Percentiles rank a stretch among this genome's conserved stretches.
These are phyloP conservation scores for Carabus problematicus DNA, from an alignment of 2,888 invertebrate genomes.

Conservation along the genomic window DNA sequence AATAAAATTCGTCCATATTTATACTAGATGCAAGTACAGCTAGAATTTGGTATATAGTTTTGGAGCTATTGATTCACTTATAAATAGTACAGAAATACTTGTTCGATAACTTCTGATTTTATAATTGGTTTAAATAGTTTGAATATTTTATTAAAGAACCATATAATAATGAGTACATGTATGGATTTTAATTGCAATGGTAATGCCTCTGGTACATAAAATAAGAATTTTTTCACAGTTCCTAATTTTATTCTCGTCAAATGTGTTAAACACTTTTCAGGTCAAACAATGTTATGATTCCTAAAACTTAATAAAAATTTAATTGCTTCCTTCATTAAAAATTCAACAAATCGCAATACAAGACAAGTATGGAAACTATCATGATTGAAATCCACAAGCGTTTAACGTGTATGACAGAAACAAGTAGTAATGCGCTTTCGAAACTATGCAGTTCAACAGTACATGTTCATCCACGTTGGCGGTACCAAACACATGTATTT, in stretches of 20 bases:
- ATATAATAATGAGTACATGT: conserved; percentile 68
- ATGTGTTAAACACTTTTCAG: conserved; percentile 59
- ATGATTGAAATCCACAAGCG: too few species aligned
- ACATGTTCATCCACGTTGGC: background rate
- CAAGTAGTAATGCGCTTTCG: too few species aligned
- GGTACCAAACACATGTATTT: background rate
- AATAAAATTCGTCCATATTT: conserved; percentile 65
- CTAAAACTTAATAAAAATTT: conserved; percentile 50
- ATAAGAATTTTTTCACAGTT: conserved; percentile 68
- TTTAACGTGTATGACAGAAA: too few species aligned
- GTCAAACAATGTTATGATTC: conserved; percentile 72
- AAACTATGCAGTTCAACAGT: too few species aligned
- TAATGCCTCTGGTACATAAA: conserved; percentile 73
- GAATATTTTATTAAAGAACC: conserved; percentile 61
- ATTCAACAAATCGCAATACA: background rate
- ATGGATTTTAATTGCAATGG: conserved; percentile 71
- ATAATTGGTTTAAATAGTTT: conserved; percentile 60
- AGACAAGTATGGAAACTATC: too few species aligned
- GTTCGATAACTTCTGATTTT: conserved; percentile 58
- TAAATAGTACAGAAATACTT: conserved; percentile 44
- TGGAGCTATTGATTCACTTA: background rate
- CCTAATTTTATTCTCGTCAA: conserved; percentile 49
- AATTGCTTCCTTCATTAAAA: background rate
- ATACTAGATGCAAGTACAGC: conserved; percentile 69
- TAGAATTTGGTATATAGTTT: conserved; percentile 52